These are phyloP conservation scores for Protosalanx chinensis DNA, from an alignment of 2,797 vertebrate genomes.

Conservation along the genomic window DNA sequence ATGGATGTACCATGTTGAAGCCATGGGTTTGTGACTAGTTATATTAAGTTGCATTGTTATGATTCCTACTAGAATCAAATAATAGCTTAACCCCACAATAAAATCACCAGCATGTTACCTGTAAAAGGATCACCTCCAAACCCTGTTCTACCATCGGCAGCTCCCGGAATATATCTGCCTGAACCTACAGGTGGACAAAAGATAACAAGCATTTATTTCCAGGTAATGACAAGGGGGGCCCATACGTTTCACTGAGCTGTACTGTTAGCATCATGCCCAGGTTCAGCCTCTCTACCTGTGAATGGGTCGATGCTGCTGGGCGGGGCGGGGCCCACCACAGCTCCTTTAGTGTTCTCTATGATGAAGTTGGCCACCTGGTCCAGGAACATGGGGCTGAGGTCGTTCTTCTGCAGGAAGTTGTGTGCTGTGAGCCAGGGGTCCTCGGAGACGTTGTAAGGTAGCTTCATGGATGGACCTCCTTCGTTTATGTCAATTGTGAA, in stretches of 20 bases:
- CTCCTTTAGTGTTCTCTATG: conserved; percentile 93
- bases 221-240: too few species aligned
- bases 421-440: conserved; percentile 96
- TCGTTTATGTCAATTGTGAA: conserved; percentile 97
- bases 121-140: conserved; percentile 86
- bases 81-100: background rate
- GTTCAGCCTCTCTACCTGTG: conserved; percentile 78
- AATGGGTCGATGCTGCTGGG: conserved; percentile 83
- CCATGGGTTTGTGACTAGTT: background rate
- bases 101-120: conserved; percentile 65
- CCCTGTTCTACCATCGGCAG: conserved; percentile 55
- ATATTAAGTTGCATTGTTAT: background rate
- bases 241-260: too few species aligned
- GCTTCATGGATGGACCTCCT: conserved; percentile 89
- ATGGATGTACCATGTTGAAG: background rate
- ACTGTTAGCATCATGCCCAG: too few species aligned
- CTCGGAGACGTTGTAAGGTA: conserved; percentile 90
- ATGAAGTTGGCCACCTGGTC: conserved; percentile 99
- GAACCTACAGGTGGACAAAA: conserved; percentile 70
- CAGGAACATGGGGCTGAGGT: conserved; percentile 93
- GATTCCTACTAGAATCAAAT: background rate
- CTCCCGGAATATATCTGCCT: conserved; percentile 86
- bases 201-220: background rate
- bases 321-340: conserved; percentile 73
- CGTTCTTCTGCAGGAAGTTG: conserved; percentile 94